Evolutionary conservation across 2,888 invertebrate species (phyloP), one percentile per base, ranked within the genome.

Genomic region (Cheilosia vulpina): DNA sequence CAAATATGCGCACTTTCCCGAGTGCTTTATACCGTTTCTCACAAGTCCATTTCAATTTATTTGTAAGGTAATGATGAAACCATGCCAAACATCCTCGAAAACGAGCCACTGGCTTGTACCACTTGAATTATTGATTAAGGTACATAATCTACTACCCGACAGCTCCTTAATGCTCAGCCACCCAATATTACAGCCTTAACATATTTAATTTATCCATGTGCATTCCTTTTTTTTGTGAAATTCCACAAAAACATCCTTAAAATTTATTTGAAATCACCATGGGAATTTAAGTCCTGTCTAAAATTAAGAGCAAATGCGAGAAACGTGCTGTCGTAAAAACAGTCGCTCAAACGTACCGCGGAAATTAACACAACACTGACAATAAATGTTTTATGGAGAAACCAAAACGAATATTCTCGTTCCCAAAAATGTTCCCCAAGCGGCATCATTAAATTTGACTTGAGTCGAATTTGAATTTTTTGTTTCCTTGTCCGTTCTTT

Each of bases 41-140:
- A 58, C 17, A 58, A 50, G 38, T 13, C 13, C 38, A 38, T 38
- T 50, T 47, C 11, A 47, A 58, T 71, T 71, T 58, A 71, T 58
- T 71, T 27, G 17, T 15, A 38, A 50, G 15, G 27, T 34, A 50
- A 63, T 19, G 7, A 47, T 11, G 31, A 45, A 19, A 34, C 13
- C 9, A 31, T 43, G 31, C 17, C 68, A 41, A n/a, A 4, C 17
- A 66, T 27, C 19, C 68, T 45, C 55, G 13, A 38, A 58, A 21
- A 6, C 24, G 38, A 7, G 5, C 13, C 38, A 38, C 38, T 38
- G 13, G 13, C 13, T 38, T 38, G n/a, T 34, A 47, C 17, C 52
- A 34, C 11, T 45, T 43, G 62, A 72, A 62, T 62, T 53, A 72
- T 62, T 62, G 43, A 62, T 53, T 43, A 43, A 68, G 13, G 13